phyloP scores from a whole-genome alignment of 2,113 vertebrate genomes.

The Stegostoma tigrinum region DNA sequence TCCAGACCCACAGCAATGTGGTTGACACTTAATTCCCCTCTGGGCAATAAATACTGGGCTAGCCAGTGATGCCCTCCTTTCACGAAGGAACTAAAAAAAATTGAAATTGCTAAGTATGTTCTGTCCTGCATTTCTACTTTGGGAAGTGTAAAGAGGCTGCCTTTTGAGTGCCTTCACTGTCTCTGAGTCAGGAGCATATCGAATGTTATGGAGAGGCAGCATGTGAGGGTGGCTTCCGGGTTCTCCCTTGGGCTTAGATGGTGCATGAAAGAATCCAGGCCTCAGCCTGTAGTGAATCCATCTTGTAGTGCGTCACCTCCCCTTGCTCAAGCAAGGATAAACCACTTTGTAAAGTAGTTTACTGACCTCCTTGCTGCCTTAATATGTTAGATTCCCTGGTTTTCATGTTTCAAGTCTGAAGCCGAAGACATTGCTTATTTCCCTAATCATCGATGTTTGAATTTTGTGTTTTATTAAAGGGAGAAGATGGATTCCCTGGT shows the following conservation, averaged over 20 bases:
- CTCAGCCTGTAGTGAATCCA: too few relatives aligned
- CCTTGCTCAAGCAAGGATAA: background rate
- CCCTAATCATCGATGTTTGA: background rate
- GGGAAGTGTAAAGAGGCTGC: background rate
- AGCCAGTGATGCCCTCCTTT: too few relatives aligned
- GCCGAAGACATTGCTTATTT: background rate
- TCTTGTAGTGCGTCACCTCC: background rate
- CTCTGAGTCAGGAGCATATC: background rate
- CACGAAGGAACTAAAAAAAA: too few relatives aligned
- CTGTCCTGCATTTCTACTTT: background rate
- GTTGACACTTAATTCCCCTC: too few relatives aligned
- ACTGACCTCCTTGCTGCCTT: background rate
- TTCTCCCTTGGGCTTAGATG: background rate
- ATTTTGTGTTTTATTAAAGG: conserved; percentile 54
- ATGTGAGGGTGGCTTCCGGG: background rate
- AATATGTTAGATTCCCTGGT: background rate
- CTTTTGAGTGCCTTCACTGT: too few relatives aligned
- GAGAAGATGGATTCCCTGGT: conserved; percentile 95
- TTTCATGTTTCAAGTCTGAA: background rate
- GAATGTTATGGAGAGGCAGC: background rate
- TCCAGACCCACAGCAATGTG: too few relatives aligned
- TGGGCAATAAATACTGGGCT: too few relatives aligned
- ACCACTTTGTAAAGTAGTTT: background rate
- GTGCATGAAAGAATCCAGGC: background rate
- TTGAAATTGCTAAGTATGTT: too few relatives aligned